Conservation (phyloP, 2,797 vertebrate species). For the Vultur gryphus region DNA sequence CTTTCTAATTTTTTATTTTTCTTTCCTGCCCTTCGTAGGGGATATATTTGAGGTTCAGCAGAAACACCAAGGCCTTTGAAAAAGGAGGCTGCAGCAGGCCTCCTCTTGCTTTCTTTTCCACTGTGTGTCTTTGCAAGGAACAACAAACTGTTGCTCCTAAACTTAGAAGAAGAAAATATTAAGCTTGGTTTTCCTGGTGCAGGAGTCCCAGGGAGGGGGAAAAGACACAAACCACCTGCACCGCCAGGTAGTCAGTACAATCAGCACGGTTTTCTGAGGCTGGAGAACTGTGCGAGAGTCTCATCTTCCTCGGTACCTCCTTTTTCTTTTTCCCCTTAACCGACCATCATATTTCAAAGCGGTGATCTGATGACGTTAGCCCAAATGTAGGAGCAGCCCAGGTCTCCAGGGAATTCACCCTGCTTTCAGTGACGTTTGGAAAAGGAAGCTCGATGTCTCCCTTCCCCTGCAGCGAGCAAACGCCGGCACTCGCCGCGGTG, state of each 20-base stretch:
- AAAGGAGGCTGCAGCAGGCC: background rate
- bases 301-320: rapidly evolving
- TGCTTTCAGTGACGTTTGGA: rapidly evolving
- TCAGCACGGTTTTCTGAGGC: rapidly evolving
- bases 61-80: background rate
- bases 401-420: rapidly evolving
- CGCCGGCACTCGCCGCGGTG: rapidly evolving
- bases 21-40: rapidly evolving
- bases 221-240: rapidly evolving
- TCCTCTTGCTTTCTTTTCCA: background rate
- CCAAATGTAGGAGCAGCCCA: background rate
- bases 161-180: background rate
- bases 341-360: rapidly evolving
- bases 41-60: background rate
- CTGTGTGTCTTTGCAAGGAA: background rate
- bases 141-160: background rate
- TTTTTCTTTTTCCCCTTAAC: background rate
- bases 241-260: background rate
- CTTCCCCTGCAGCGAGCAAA: background rate
- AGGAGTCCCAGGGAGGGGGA: background rate
- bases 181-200: background rate
- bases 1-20: background rate
- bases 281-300: background rate
- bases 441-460: rapidly evolving
- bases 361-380: rapidly evolving